These are phyloP conservation scores for Parnassius smintheus DNA, from an alignment of 2,888 invertebrate species.

Conservation along the genomic window DNA sequence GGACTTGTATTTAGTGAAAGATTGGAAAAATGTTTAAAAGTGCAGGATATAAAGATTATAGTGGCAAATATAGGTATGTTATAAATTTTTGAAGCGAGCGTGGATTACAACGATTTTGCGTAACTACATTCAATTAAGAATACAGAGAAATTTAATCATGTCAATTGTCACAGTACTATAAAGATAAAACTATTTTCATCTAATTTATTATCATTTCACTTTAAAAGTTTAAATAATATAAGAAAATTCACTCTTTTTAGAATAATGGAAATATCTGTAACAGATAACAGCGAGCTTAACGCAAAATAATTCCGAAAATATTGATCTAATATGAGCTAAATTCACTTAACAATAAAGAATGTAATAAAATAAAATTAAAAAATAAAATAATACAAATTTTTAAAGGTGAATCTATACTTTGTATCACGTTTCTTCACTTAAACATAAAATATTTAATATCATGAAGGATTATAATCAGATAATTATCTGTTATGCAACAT, in stretches of 20 bases:
- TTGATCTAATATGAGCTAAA: neutral
- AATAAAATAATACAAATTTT: slow-evolving; percentile 14
- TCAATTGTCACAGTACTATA: no score
- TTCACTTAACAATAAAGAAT: neutral
- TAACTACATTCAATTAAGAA: no score
- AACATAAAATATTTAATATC: neutral
- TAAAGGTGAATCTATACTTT: slow-evolving; percentile 1
- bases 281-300: neutral
- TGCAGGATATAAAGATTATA: no score
- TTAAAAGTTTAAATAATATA: neutral
- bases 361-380: slow-evolving; percentile 7
- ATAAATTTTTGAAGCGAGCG: no score
- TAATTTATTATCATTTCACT: slow-evolving; percentile 15
- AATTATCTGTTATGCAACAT: neutral
- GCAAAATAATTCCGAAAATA: neutral
- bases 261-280: slow-evolving; percentile 2
- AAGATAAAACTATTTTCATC: neutral
- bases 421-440: neutral
- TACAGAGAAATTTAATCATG: no score
- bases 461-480: neutral
- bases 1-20: no score
- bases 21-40: no score
- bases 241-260: neutral
- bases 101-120: no score
- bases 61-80: no score